Conservation (phyloP, 2,797 vertebrate species). For the Sebastes steindachneri region DNA sequence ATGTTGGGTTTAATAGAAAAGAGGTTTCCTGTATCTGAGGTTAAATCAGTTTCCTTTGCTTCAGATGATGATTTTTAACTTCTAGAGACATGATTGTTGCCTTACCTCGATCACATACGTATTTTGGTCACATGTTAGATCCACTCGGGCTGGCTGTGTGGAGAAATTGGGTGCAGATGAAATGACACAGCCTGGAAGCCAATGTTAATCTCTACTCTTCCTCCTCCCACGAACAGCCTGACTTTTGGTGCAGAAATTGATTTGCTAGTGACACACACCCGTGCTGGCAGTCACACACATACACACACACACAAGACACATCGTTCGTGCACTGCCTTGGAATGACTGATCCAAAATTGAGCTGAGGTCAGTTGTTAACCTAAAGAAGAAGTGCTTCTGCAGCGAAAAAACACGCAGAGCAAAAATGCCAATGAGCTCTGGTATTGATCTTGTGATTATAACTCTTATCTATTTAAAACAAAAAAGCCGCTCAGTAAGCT, state of each 20-base stretch:
- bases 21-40: neutral
- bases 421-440: constrained; percentile 67
- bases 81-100: neutral
- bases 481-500: constrained; percentile 51
- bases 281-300: constrained; percentile 6
- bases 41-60: neutral
- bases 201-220: constrained; percentile 52
- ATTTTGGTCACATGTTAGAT: constrained; percentile 18
- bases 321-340: constrained; percentile 15
- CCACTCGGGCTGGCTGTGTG: neutral
- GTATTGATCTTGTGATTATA: constrained; percentile 76
- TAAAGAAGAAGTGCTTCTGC: constrained; percentile 64
- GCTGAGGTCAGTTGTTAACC: constrained; percentile 70
- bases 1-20: neutral
- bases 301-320: constrained; percentile 7
- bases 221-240: constrained; percentile 16
- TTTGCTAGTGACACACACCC: constrained; percentile 49
- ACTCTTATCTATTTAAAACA: constrained; percentile 62
- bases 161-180: constrained; percentile 49
- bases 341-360: constrained; percentile 74
- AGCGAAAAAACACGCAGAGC: constrained; percentile 48
- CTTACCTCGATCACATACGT: neutral
- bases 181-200: constrained; percentile 44
- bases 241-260: constrained; percentile 61
- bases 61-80: neutral